phyloP scores from a whole-genome alignment of 2,797 vertebrate genomes.

The Chelonia mydas region DNA sequence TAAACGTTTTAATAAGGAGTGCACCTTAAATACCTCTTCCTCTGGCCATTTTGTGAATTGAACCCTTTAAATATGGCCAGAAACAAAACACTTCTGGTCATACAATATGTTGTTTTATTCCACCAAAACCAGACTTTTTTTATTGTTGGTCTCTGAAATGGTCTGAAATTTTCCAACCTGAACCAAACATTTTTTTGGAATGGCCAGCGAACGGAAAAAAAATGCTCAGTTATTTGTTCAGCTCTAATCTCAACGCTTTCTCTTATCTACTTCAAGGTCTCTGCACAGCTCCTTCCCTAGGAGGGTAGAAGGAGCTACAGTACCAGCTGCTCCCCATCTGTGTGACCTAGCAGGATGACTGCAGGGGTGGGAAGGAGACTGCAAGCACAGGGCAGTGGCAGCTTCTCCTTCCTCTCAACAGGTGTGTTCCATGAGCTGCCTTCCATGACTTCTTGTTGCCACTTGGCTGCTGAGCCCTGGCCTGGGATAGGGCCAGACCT shows the following conservation, averaged over 20 bases:
- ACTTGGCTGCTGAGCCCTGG: constrained; percentile 32
- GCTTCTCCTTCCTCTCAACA: not conserved
- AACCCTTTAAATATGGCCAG: too few species aligned
- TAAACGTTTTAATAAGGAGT: too few species aligned
- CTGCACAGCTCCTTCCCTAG: not conserved
- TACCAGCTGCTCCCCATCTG: not conserved
- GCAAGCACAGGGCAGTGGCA: not conserved
- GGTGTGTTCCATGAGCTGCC: not conserved
- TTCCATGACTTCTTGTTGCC: not conserved
- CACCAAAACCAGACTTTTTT: too few species aligned
- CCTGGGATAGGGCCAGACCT: not conserved
- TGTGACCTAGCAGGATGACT: not conserved
- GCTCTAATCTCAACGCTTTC: not conserved
- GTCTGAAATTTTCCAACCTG: too few species aligned
- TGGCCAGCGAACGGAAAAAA: too few species aligned
- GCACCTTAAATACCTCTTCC: too few species aligned
- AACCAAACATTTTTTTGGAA: too few species aligned
- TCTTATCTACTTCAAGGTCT: not conserved
- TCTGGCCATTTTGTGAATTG: too few species aligned
- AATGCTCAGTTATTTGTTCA: too few species aligned
- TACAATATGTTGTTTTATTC: too few species aligned
- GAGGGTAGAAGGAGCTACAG: not conserved
- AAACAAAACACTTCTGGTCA: too few species aligned
- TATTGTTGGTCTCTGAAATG: too few species aligned
- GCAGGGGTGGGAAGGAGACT: not conserved